Evolutionary conservation across 2,113 vertebrate species (phyloP), one percentile per base, ranked within the genome.

Genomic region (Mionectes macconnelli): DNA sequence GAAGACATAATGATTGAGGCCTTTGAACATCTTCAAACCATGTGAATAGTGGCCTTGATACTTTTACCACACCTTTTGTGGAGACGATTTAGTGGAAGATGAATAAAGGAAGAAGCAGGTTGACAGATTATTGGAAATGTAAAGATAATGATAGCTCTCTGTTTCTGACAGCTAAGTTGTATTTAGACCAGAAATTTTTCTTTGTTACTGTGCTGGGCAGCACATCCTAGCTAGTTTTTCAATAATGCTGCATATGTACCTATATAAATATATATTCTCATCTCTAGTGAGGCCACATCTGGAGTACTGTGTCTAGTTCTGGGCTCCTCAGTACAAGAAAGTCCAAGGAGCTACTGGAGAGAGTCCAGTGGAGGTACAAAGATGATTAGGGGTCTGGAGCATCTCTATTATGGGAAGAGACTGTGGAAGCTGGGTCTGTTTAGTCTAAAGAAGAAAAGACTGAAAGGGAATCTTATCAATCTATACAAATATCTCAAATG

Each of bases 301-400:
- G 28, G 12, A 67, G 23, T n/a, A 24, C 15, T 45, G 4, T 7
- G 4, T 28, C 24, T 45, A 75, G 13, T n/a, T 74, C 60, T 53
- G 78, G 45, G 15, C 23, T 67, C 3, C 53, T 60, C 33, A 39
- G 53, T 25, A 40, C 12, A 24, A n/a, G 66, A 24, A 75, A 30
- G 28, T 45, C 8, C 8, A n/a, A 45, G 45, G 10, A 59, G 22
- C 19, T 74, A 44, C 68, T 52, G 53, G 19, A 45, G 21, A n/a
- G 52, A 45, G 16, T 60, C 20, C 1, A 5, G 20, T 0, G 0
- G n/a, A 47, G 17, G 17, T n/a, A 27, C 6, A 16, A 23, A 55
- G 13, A 9, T 25, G 17, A 22, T 64, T n/a, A 23, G 8, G 37
- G 14, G 17, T 7, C 66, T 75, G 60, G 21, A 47, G 28, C 62